Percentiles rank a stretch among this genome's conserved stretches.
These are phyloP conservation scores for Sanderia malayensis DNA, from an alignment of 30 jellyfish, hydroid and myxozoan species.

Conservation along the genomic window DNA sequence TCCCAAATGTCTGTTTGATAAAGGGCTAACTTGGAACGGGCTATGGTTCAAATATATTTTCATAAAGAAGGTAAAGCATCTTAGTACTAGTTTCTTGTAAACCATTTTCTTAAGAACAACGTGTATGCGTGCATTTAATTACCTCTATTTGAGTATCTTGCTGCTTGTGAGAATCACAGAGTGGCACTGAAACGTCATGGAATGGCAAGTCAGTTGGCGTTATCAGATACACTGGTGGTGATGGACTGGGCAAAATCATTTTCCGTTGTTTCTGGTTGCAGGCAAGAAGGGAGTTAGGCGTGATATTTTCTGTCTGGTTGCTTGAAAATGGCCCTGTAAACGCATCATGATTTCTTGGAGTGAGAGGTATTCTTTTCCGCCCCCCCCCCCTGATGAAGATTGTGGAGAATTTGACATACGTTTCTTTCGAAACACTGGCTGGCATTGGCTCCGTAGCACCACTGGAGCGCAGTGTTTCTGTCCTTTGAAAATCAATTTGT, in stretches of 20 bases:
- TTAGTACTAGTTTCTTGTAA: no score
- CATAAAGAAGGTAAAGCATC: no score
- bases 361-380: conserved; percentile 29
- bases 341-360: conserved; percentile 19
- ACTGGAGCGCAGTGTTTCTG: background rate
- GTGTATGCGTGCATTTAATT: no score
- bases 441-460: conserved; percentile 20
- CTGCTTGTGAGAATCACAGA: no score
- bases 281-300: background rate
- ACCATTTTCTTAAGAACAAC: no score
- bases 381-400: conserved; percentile 15
- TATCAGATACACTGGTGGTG: conserved; percentile 3
- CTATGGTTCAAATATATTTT: background rate
- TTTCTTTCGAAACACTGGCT: conserved; percentile 13
- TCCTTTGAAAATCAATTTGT: background rate
- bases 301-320: conserved; percentile 1
- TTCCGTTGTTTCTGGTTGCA: background rate
- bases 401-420: conserved; percentile 21
- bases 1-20: background rate
- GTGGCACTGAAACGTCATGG: no score
- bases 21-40: background rate
- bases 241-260: background rate
- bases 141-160: no score
- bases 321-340: conserved; percentile 15
- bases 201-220: conserved; percentile 21